Conservation (phyloP, 2,888 invertebrate genomes). For the Nasonia oneida region DNA sequence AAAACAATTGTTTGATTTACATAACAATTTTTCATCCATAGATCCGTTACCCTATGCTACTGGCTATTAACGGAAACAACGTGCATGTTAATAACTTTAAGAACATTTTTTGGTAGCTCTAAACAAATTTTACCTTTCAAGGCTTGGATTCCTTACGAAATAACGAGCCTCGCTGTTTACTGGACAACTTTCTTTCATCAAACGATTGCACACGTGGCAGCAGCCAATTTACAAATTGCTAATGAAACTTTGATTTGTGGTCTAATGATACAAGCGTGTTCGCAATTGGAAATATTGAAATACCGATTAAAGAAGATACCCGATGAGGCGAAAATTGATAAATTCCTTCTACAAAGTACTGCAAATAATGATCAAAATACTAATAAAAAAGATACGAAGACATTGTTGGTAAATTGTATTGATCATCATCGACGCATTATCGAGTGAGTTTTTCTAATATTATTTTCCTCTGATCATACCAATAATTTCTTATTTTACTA, state of each 20-base stretch:
- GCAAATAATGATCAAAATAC: background rate
- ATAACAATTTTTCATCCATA: constrained; percentile 20
- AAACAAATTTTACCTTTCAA: constrained; percentile 61
- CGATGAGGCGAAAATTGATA: background rate
- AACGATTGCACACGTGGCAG: constrained; percentile 62
- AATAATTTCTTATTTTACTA: background rate
- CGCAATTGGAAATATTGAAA: constrained; percentile 53
- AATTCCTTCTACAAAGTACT: background rate
- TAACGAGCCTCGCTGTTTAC: constrained; percentile 37
- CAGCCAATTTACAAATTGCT: constrained; percentile 57
- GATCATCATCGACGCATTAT: constrained; percentile 52
- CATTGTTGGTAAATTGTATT: constrained; percentile 31
- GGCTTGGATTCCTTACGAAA: constrained; percentile 65
- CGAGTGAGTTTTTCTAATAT: constrained; percentile 32
- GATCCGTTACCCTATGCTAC: constrained; percentile 50
- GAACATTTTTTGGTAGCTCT: constrained; percentile 47
- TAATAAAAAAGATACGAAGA: constrained; percentile 11
- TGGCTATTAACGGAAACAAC: constrained; percentile 51
- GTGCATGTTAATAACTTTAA: constrained; percentile 51
- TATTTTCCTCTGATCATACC: background rate
- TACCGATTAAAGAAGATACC: constrained; percentile 42
- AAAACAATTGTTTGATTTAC: background rate
- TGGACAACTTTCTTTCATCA: constrained; percentile 64
- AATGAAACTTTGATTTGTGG: constrained; percentile 58
- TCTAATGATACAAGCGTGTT: constrained; percentile 58